A percentile compares a stretch with the other conserved stretches of the same genome.
phyloP scores from a whole-genome alignment of 2,797 vertebrate genomes.

The Heterohyrax brucei region DNA sequence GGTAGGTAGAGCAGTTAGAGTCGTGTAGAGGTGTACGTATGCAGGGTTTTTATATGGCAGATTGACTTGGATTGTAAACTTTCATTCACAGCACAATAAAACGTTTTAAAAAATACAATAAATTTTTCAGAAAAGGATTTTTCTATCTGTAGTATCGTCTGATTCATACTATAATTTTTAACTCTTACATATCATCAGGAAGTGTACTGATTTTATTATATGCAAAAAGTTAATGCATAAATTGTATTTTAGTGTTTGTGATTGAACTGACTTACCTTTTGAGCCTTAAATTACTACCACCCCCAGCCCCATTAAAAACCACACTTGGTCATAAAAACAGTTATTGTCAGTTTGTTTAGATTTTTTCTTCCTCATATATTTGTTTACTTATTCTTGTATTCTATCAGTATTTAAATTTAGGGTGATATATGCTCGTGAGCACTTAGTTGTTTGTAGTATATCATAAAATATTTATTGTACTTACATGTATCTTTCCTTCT shows the following conservation, averaged over 20 bases:
- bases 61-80: too few species aligned
- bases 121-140: background rate
- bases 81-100: too few species aligned
- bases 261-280: constrained; percentile 58
- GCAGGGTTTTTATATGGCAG: too few species aligned
- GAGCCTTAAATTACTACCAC: constrained; percentile 32
- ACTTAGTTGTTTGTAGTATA: constrained; percentile 54
- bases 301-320: background rate
- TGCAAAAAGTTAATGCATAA: constrained; percentile 39
- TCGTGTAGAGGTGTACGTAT: too few species aligned
- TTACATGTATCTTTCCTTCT: constrained; percentile 81
- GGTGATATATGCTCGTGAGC: constrained; percentile 63
- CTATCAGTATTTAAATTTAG: constrained; percentile 62
- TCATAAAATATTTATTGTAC: constrained; percentile 48
- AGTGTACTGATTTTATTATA: constrained; percentile 63
- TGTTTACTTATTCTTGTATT: constrained; percentile 51
- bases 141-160: constrained; percentile 28
- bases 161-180: constrained; percentile 60
- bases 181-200: constrained; percentile 29
- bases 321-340: constrained; percentile 6
- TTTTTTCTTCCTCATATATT: background rate
- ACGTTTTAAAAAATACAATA: too few species aligned
- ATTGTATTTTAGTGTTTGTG: constrained; percentile 29
- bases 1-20: too few species aligned
- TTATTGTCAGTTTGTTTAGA: background rate